A percentile compares a stretch with the other conserved stretches of the same genome.
Evolutionary conservation across 2,797 vertebrate species (phyloP).

Genomic region (Thripadectes ignobilis): DNA sequence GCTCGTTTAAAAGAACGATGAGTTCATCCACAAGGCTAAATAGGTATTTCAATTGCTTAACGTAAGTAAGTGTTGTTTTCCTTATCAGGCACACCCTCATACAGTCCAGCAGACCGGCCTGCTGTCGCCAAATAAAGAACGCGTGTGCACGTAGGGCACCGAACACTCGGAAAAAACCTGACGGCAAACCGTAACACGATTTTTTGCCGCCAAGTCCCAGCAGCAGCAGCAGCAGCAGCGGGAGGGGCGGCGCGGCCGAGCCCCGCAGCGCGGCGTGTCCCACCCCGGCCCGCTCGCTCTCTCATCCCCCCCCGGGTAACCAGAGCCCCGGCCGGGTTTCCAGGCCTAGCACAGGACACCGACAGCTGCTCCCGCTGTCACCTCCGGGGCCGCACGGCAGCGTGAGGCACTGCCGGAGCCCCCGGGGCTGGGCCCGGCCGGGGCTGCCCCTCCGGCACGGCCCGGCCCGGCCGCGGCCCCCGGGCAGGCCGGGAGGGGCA

Average conservation of each 20-base stretch:
- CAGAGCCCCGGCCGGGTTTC: too few species aligned
- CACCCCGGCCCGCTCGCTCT: too few species aligned
- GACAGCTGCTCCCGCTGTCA: too few species aligned
- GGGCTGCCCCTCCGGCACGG: too few species aligned
- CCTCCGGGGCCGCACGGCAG: too few species aligned
- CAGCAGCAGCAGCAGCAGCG: neutral
- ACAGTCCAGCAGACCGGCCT: neutral
- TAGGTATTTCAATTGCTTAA: neutral
- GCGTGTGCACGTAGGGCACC: neutral
- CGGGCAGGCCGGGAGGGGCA: too few species aligned
- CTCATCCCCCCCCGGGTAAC: too few species aligned
- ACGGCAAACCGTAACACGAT: neutral
- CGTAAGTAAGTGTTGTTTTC: neutral
- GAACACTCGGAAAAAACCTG: neutral
- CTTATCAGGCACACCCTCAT: neutral
- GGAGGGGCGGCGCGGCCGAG: neutral
- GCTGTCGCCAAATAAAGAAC: neutral
- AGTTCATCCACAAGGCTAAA: neutral
- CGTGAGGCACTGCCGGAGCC: too few species aligned
- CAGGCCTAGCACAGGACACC: too few species aligned
- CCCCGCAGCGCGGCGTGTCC: neutral
- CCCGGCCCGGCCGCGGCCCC: too few species aligned
- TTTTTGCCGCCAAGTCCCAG: neutral
- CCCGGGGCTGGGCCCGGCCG: too few species aligned
- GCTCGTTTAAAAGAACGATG: rapidly evolving